A percentile compares a stretch with the other conserved stretches of the same genome.
Conservation (phyloP, 1,140 invertebrate species). For the Drosophila tristis region DNA sequence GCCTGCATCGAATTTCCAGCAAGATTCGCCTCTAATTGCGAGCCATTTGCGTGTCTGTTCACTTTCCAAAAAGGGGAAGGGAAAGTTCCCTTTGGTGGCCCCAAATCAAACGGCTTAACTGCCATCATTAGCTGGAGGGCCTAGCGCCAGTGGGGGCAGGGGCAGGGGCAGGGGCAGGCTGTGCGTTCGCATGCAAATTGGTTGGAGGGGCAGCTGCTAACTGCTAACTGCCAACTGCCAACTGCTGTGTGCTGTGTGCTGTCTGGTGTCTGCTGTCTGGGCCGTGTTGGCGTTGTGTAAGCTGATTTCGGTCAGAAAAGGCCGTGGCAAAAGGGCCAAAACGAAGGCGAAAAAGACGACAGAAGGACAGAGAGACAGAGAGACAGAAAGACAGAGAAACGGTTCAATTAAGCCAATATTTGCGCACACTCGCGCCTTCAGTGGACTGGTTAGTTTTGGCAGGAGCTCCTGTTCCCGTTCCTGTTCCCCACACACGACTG, state of each 20-base stretch:
- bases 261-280: conserved; percentile 32
- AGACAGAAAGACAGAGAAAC: conserved; percentile 41
- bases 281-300: conserved; percentile 27
- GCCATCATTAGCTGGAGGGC: conserved; percentile 48
- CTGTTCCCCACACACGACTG: too few relatives aligned
- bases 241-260: not conserved
- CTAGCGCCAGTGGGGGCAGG: too few relatives aligned
- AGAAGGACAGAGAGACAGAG: too few relatives aligned
- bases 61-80: not conserved
- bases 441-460: conserved; percentile 30
- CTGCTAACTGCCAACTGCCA: conserved; percentile 9
- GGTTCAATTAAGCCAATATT: conserved; percentile 79
- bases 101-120: conserved; percentile 29
- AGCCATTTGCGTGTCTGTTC: too few relatives aligned
- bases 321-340: not conserved
- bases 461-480: not conserved
- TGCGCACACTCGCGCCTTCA: conserved; percentile 68
- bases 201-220: conserved; percentile 27
- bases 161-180: not conserved
- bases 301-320: conserved; percentile 5
- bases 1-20: too few relatives aligned
- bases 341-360: conserved; percentile 23
- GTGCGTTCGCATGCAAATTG: conserved; percentile 71
- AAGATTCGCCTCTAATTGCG: too few relatives aligned
- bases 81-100: conserved; percentile 3